A percentile compares a stretch with the other conserved stretches of the same genome.
Evolutionary conservation across 2,797 vertebrate species (phyloP).

Genomic region (Chiroxiphia lanceolata): DNA sequence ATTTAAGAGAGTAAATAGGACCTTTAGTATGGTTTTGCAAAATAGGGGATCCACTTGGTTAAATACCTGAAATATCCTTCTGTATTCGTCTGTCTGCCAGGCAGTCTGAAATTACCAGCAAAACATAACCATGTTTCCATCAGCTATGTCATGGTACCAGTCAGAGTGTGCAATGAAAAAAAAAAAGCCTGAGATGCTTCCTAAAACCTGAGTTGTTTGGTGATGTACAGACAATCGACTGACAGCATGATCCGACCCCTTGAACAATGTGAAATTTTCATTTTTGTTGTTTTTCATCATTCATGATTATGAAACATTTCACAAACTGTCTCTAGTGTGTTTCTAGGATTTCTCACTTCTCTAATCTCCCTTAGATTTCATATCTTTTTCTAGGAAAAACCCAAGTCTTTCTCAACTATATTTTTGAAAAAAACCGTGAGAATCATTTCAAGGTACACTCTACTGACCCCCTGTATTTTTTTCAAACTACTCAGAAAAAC

Average conservation of each 20-base stretch:
- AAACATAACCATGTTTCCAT: conserved; percentile 49
- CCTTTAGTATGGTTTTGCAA: not conserved
- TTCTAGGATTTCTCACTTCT: not conserved
- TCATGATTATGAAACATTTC: not conserved
- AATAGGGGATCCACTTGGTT: conserved; percentile 11
- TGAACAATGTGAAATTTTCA: not conserved
- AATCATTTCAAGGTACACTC: not conserved
- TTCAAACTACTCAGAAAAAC: not conserved
- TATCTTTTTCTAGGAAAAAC: not conserved
- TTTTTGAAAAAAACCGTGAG: not conserved
- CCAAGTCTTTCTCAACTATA: not conserved
- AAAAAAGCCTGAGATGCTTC: not conserved
- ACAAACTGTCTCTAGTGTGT: not conserved
- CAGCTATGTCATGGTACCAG: not conserved
- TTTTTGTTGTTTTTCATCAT: not conserved
- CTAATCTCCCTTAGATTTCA: not conserved
- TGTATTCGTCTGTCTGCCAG: conserved; percentile 81
- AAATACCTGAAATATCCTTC: conserved; percentile 84
- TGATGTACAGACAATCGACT: not conserved
- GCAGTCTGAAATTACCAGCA: conserved; percentile 81
- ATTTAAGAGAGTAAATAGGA: not conserved
- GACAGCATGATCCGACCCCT: not conserved
- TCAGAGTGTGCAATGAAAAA: not conserved
- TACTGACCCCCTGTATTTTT: not conserved
- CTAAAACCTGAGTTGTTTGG: not conserved